These are phyloP conservation scores for Pangasianodon hypophthalmus DNA, from an alignment of 2,113 vertebrate species.

Conservation along the genomic window DNA sequence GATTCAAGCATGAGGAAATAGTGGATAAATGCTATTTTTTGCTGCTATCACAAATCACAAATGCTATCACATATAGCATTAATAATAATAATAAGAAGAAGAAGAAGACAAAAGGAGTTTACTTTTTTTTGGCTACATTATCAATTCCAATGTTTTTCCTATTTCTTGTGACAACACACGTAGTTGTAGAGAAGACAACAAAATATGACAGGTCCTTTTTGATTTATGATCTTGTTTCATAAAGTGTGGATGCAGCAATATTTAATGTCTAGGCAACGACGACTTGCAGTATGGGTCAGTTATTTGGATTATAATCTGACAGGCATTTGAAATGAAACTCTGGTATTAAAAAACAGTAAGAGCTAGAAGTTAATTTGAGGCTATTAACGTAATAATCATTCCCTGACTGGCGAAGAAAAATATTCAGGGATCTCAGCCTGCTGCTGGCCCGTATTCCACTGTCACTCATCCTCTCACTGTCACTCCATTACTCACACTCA, in stretches of 20 bases:
- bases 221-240: constrained; percentile 11
- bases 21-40: neutral
- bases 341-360: neutral
- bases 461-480: constrained; percentile 7
- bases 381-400: neutral
- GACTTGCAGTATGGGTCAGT: neutral
- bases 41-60: neutral
- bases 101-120: no score
- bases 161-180: neutral
- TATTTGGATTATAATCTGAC: constrained; percentile 16
- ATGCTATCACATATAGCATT: neutral
- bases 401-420: neutral
- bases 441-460: neutral
- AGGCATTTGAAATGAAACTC: constrained; percentile 6
- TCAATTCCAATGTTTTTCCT: neutral
- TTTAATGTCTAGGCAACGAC: neutral
- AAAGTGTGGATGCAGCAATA: constrained; percentile 12
- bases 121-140: neutral
- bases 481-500: neutral
- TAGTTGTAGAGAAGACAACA: neutral
- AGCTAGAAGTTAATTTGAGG: constrained; percentile 1
- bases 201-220: neutral
- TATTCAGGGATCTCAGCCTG: neutral
- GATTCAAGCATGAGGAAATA: neutral
- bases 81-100: neutral